Evolutionary conservation across 2,888 invertebrate genomes (phyloP), one percentile per base, ranked within the genome.

Genomic region (Epinotia ramella): DNA sequence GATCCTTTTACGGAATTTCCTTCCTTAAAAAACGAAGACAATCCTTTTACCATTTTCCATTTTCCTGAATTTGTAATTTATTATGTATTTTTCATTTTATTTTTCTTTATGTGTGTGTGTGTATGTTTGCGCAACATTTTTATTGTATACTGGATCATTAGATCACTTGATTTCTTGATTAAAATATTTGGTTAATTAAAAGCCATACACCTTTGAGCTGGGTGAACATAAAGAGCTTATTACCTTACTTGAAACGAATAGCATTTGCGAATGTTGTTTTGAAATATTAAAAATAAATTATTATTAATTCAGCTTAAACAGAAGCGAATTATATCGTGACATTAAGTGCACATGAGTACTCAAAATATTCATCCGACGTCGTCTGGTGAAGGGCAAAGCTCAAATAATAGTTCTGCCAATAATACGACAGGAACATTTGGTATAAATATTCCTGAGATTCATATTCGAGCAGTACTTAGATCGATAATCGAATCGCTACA

Each of bases 1-100:
- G 62, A 62, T 62, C 33, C 62, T 33, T 6, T 33, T 62, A 62
- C 62, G 62, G 62, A 33, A 62, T 40, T 40, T 28, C 62, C 33
- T 62, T 62, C 28, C 28, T 62, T 16, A 62, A 60, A 2, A 24
- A 24, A 24, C 24, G 20, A 60, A 60, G 20, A 20, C 3, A 20
- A 28, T 12, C 28, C 20, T 16, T 62, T 62, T 62, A 1, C 16
- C 62, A 24, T 24, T 24, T 24, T 24, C 24, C 33, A 40, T n/a
- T 62, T 62, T 13, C 62, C n/a, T 13, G 24, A 13, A n/a, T 3
- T 59, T 11, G n/a, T n/a, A n/a, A n/a, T n/a, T n/a, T 62, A 11
- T 62, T n/a, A n/a, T 62, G n/a, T n/a, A 16, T 13, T 60, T 11
- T 60, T 0, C 0, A 28, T 9, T 60, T 33, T 40, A 7, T 33